Evolutionary conservation across 2,113 vertebrate species (phyloP), one percentile per base, ranked within the genome.

Genomic region (Pygoscelis antarcticus): DNA sequence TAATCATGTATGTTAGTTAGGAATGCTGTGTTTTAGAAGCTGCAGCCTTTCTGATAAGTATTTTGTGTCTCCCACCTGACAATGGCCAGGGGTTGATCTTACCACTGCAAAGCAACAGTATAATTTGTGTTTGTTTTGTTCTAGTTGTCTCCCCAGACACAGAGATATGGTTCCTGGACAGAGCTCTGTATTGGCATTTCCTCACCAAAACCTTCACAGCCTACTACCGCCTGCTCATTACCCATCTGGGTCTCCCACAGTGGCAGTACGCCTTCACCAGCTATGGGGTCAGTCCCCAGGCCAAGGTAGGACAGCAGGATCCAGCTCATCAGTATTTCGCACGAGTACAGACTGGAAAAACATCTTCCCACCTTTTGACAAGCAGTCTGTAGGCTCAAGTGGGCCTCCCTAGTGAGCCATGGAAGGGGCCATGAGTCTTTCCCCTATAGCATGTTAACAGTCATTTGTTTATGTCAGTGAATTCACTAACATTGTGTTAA

Each of bases 91-190:
- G 5, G 2, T 85, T 85, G 61, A 65, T 57, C 60, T 87, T 81
- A 25, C 1, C 27, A 23, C 13, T 76, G 17, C 13, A 85, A 10
- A 94, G 21, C 62, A 91, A 10, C 15, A 58, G 27, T 66, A 12
- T 76, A 21, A 66, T 72, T 74, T 93, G 22, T 58, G 13, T 38
- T 82, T 93, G 11, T 72, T 82, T 89, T 83, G 9, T 96, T 90
- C 46, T 96, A 99, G 99, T 98, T 74, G 97, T 98, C 57, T 98
- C 98, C 19, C 96, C 98, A 72, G 98, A 99, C 72, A 98, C 99
- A 85, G 99, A 99, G 93, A 98, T 99, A 87, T 99, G 99, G 99
- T 99, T 99, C 95, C 98, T 99, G 93, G 99, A 99, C 97, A 98
- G 99, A 87, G 99, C 99, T 2, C 97, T 99, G 27, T 99, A 99